Evolutionary conservation across 2,797 vertebrate species (phyloP).

Genomic region (Rhinogobio ventralis): DNA sequence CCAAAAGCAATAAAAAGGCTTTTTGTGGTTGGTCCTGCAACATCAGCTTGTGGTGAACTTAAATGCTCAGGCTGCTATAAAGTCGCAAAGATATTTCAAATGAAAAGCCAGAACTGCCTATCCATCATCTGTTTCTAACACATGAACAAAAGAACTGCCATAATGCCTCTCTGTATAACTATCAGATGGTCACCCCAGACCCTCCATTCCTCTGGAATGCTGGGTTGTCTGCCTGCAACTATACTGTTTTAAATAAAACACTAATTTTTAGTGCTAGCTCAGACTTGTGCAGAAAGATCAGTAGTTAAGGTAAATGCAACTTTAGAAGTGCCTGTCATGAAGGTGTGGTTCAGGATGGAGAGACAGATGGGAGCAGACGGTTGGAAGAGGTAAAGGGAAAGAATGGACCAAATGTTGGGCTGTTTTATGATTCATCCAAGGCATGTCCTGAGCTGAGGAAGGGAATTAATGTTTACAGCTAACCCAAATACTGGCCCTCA

Average conservation of each 20-base stretch:
- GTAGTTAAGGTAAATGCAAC: slow-evolving; percentile 26
- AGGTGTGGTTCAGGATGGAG: background rate
- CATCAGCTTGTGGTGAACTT: slow-evolving; percentile 23
- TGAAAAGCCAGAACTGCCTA: background rate
- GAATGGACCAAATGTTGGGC: background rate
- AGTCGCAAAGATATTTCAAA: slow-evolving; percentile 54
- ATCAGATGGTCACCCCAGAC: slow-evolving; percentile 20
- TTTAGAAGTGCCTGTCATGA: slow-evolving; percentile 5
- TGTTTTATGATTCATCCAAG: slow-evolving; percentile 10
- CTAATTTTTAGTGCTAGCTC: slow-evolving; percentile 9
- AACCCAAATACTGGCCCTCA: background rate
- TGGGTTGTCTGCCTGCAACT: slow-evolving; percentile 10
- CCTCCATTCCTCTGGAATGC: slow-evolving; percentile 22
- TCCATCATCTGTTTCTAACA: slow-evolving; percentile 16
- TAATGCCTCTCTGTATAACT: background rate
- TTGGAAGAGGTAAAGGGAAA: slow-evolving; percentile 17
- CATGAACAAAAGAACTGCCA: slow-evolving; percentile 13
- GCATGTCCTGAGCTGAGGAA: background rate
- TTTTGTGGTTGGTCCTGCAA: background rate
- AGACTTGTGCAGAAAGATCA: slow-evolving; percentile 25
- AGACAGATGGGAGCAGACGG: background rate
- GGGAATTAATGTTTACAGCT: slow-evolving; percentile 23
- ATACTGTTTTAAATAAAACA: slow-evolving; percentile 22
- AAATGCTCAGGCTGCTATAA: slow-evolving; percentile 32
- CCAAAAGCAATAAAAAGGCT: background rate